Evolutionary conservation across 2,113 vertebrate genomes (phyloP).

Genomic region (Pachypanchax playfairii): DNA sequence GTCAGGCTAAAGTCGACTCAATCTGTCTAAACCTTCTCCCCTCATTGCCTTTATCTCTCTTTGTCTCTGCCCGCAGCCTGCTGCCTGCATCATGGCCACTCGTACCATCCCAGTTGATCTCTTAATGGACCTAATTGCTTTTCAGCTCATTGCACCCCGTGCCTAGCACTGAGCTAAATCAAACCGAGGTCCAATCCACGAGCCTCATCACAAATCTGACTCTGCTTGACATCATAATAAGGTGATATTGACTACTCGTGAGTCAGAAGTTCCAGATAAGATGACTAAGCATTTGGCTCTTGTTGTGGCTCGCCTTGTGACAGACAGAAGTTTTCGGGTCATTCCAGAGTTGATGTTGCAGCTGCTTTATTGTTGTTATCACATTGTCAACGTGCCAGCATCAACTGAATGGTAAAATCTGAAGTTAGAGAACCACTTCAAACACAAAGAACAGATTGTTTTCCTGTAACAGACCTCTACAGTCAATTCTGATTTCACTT

Average conservation of each 20-base stretch:
- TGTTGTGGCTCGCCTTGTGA: conserved; percentile 11
- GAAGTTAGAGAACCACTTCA: not conserved
- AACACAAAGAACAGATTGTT: not conserved
- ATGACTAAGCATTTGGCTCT: conserved; percentile 24
- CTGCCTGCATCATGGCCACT: conserved; percentile 45
- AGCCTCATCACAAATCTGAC: conserved; percentile 39
- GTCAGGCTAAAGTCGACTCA: conserved; percentile 51
- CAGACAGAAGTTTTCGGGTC: conserved; percentile 26
- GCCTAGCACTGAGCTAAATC: conserved; percentile 62
- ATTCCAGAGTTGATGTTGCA: conserved; percentile 29
- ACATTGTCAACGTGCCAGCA: conserved; percentile 8
- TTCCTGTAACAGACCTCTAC: not conserved
- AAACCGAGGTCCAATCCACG: conserved; percentile 42
- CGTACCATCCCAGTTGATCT: conserved; percentile 62
- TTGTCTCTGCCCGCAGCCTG: conserved; percentile 25
- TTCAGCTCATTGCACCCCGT: conserved; percentile 65
- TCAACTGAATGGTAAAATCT: conserved; percentile 11
- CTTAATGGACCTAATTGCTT: conserved; percentile 72
- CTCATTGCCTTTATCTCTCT: conserved; percentile 28
- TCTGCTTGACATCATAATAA: conserved; percentile 56
- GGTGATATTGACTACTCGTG: conserved; percentile 59
- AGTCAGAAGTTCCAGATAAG: conserved; percentile 52
- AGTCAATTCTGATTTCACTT: conserved; percentile 1
- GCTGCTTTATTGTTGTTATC: conserved; percentile 11
- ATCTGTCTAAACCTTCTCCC: conserved; percentile 48